Percentiles rank a stretch among this genome's conserved stretches.
Conservation (phyloP, 1,140 invertebrate species). For the Magallana angulata region DNA sequence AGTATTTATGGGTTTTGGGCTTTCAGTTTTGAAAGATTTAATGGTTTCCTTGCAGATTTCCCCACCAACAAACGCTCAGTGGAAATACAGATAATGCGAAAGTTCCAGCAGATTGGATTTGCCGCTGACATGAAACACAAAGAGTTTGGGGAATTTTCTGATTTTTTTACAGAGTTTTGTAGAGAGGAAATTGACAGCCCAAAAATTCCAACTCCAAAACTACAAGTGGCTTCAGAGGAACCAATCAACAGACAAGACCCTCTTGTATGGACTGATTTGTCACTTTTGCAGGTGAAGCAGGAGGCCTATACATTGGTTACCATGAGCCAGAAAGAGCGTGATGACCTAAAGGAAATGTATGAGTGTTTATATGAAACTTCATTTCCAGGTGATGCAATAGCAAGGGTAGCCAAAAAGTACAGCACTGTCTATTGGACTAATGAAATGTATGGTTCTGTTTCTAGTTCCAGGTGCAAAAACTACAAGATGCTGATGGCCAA, state of each 20-base stretch:
- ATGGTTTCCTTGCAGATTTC: conserved; percentile 55
- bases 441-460: conserved; percentile 40
- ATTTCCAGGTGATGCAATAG: no score
- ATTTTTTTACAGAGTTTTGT: conserved; percentile 26
- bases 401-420: conserved; percentile 1
- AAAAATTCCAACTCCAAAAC: neutral
- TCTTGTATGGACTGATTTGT: conserved; percentile 20
- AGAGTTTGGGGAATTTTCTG: conserved; percentile 19
- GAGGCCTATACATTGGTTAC: no score
- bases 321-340: no score
- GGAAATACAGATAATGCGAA: conserved; percentile 52
- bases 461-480: conserved; percentile 23
- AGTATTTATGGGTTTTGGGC: conserved; percentile 61
- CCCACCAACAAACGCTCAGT: conserved; percentile 55
- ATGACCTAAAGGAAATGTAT: no score
- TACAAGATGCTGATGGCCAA: conserved; percentile 29
- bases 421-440: conserved; percentile 24
- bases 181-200: neutral
- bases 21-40: conserved; percentile 57
- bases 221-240: conserved; percentile 26
- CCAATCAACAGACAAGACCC: conserved; percentile 23
- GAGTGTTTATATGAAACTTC: no score
- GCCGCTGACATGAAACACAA: conserved; percentile 17
- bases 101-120: conserved; percentile 45
- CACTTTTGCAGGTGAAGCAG: neutral